Evolutionary conservation across 1,140 invertebrate genomes (phyloP).

Genomic region (Drosophila kanapiae): DNA sequence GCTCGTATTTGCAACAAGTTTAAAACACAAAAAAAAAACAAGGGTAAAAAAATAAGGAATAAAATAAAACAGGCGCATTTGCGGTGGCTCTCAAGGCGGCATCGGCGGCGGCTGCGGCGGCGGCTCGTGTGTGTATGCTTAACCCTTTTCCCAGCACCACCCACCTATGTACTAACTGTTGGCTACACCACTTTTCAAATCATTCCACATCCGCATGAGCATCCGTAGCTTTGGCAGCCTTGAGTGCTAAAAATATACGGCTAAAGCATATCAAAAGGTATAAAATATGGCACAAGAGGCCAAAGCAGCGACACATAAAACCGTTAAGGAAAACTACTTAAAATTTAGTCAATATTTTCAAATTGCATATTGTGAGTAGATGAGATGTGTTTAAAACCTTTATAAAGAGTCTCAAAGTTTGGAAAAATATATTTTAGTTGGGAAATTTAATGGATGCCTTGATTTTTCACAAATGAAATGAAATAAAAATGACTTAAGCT

Average conservation of each 20-base stretch:
- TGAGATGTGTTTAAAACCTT: fast-evolving
- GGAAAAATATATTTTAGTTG: too few species aligned
- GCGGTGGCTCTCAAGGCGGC: conserved; percentile 64
- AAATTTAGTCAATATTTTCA: background rate
- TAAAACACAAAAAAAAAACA: conserved; percentile 32
- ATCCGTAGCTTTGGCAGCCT: conserved; percentile 69
- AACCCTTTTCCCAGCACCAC: conserved; percentile 27
- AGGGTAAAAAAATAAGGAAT: conserved; percentile 5
- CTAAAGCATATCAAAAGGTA: conserved; percentile 68
- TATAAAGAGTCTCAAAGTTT: background rate
- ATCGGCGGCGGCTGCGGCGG: conserved; percentile 4
- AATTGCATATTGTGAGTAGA: background rate
- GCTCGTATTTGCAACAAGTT: conserved; percentile 72
- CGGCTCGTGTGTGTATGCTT: conserved; percentile 34
- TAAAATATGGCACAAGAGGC: conserved; percentile 16
- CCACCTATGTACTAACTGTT: conserved; percentile 56
- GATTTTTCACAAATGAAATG: background rate
- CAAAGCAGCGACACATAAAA: background rate
- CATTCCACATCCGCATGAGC: conserved; percentile 75
- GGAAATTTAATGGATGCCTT: background rate
- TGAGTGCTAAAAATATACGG: conserved; percentile 77
- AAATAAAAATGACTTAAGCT: background rate
- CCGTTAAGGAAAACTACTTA: background rate
- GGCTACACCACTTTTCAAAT: conserved; percentile 76
- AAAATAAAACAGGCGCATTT: conserved; percentile 53